Evolutionary conservation across 2,797 vertebrate species (phyloP).

Genomic region (Enteromius argenteus): DNA sequence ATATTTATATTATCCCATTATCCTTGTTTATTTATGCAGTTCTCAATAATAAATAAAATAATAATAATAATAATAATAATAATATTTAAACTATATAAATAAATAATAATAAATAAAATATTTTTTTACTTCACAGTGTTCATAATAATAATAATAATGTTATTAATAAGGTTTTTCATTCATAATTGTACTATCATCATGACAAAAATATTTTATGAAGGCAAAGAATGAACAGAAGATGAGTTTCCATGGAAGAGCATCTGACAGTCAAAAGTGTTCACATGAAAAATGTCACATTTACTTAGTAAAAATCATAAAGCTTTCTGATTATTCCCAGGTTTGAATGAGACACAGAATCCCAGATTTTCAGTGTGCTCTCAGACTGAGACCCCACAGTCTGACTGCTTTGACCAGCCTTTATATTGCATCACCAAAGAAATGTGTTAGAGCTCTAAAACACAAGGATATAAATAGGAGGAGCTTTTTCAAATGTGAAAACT

Average conservation of each 20-base stretch:
- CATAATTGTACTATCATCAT: neutral
- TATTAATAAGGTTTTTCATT: neutral
- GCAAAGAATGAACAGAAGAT: neutral
- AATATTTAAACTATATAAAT: neutral
- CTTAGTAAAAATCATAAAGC: neutral
- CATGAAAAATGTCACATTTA: neutral
- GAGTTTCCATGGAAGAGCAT: neutral
- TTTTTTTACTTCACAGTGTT: neutral
- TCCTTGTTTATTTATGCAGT: too few species aligned
- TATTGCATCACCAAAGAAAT: conserved; percentile 22
- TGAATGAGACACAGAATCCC: neutral
- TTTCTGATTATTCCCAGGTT: neutral
- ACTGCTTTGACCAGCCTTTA: neutral
- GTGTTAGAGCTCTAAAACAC: neutral
- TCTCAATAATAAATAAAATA: neutral
- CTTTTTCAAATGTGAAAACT: conserved; percentile 9
- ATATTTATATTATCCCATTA: too few species aligned
- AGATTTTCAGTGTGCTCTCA: neutral
- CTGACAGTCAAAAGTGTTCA: neutral
- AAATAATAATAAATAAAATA: neutral
- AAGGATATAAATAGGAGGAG: conserved; percentile 4
- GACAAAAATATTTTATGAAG: neutral
- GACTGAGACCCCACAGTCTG: neutral
- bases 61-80: too few species aligned
- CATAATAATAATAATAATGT: neutral